Percentiles rank a stretch among this genome's conserved stretches.
Conservation (phyloP, 2,113 vertebrate genomes). For the Peromyscus polionotus region DNA sequence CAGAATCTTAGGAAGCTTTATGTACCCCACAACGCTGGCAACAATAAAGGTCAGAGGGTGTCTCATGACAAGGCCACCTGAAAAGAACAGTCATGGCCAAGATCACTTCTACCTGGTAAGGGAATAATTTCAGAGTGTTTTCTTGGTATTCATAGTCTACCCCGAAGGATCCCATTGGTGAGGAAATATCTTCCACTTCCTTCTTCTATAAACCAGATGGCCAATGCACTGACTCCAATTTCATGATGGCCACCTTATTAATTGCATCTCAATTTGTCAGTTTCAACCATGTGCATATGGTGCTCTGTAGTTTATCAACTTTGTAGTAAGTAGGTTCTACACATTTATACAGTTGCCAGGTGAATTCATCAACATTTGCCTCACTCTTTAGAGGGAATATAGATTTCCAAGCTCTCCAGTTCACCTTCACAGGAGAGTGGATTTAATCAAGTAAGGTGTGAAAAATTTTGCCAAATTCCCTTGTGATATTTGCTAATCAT, state of each 20-base stretch:
- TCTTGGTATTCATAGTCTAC: background rate
- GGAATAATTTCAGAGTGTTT: background rate
- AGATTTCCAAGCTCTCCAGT: background rate
- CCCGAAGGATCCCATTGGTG: background rate
- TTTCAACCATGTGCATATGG: background rate
- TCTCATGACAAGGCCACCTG: background rate
- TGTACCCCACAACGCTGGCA: slow-evolving; percentile 32
- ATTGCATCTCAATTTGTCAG: background rate
- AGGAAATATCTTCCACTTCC: background rate
- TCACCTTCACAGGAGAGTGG: slow-evolving; percentile 48
- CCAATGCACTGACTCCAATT: background rate
- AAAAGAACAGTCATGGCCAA: background rate
- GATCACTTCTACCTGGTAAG: background rate
- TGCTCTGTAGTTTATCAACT: background rate
- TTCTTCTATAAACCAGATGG: background rate
- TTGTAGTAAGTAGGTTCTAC: background rate
- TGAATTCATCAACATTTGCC: slow-evolving; percentile 22
- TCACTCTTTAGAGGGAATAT: background rate
- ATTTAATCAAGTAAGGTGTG: slow-evolving; percentile 35
- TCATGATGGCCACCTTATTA: background rate
- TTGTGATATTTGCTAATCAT: background rate
- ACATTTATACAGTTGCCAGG: slow-evolving; percentile 9
- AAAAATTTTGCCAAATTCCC: background rate
- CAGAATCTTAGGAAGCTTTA: slow-evolving; percentile 48
- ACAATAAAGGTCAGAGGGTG: background rate